phyloP scores from a whole-genome alignment of 30 jellyfish, hydroid and myxozoan species.

The Hydra vulgaris region DNA sequence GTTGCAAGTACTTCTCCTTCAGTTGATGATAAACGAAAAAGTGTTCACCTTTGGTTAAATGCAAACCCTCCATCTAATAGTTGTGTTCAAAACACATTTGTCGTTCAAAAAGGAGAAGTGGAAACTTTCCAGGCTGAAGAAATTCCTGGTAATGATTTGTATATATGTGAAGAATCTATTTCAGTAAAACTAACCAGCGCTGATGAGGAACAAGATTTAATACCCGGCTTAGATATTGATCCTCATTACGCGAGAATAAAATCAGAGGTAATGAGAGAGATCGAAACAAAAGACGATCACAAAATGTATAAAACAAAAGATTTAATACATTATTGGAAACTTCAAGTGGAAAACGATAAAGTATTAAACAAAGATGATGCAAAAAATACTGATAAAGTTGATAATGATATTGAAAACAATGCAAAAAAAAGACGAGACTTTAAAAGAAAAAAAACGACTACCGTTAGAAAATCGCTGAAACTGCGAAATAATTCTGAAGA shows the following conservation, averaged over 20 bases:
- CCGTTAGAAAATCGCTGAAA: background rate
- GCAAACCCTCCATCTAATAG: background rate
- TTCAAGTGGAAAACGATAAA: background rate
- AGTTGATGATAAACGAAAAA: background rate
- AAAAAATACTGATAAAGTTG: background rate
- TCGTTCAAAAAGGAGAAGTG: background rate
- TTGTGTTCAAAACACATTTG: background rate
- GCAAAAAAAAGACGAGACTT: background rate
- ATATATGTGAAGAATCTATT: background rate
- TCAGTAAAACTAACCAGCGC: background rate
- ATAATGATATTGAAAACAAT: background rate
- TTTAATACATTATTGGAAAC: background rate
- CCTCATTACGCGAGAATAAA: background rate
- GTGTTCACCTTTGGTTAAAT: slow-evolving; percentile 1
- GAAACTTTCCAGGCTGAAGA: background rate
- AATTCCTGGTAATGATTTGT: background rate
- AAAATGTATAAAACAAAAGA: background rate
- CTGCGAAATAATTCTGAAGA: slow-evolving; percentile 8
- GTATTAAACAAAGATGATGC: no score
- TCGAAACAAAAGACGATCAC: background rate
- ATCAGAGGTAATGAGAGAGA: background rate
- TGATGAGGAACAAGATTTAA: background rate
- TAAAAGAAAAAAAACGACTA: background rate
- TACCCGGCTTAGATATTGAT: background rate
- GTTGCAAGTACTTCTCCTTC: background rate